These are phyloP conservation scores for Pachypsylla venusta DNA, from an alignment of 1,140 invertebrate species.

Conservation along the genomic window DNA sequence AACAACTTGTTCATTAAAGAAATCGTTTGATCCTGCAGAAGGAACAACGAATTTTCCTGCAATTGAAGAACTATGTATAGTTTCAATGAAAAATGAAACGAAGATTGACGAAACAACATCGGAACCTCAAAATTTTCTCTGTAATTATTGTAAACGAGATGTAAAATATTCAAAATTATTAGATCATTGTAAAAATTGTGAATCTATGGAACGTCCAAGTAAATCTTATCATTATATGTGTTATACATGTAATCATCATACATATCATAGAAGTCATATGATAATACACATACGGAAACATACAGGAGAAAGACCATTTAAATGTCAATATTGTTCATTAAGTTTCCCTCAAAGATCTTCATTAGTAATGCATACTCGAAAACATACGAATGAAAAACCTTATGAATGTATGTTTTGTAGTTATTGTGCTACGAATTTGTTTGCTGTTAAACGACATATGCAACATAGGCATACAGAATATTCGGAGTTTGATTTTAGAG, in stretches of 20 bases:
- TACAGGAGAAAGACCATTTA: too few species aligned
- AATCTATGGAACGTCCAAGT: background rate
- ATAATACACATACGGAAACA: background rate
- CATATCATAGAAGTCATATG: background rate
- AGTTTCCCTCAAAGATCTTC: background rate
- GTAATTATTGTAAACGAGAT: too few species aligned
- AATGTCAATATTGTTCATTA: background rate
- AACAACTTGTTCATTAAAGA: too few species aligned
- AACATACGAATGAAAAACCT: background rate
- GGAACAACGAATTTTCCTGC: too few species aligned
- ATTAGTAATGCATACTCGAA: background rate
- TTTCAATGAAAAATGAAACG: too few species aligned
- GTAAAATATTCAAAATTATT: too few species aligned
- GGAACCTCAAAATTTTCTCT: too few species aligned
- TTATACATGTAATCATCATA: background rate
- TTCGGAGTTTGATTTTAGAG: background rate
- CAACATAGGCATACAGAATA: background rate
- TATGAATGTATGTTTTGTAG: background rate
- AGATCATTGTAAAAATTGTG: background rate
- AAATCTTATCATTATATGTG: background rate
- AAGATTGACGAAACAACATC: too few species aligned
- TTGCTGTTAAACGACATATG: background rate
- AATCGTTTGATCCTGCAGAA: too few species aligned
- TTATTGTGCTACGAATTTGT: background rate
- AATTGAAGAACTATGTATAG: too few species aligned